A percentile compares a stretch with the other conserved stretches of the same genome.
phyloP scores from a whole-genome alignment of 1,140 invertebrate species.

The Vanessa tameamea region DNA sequence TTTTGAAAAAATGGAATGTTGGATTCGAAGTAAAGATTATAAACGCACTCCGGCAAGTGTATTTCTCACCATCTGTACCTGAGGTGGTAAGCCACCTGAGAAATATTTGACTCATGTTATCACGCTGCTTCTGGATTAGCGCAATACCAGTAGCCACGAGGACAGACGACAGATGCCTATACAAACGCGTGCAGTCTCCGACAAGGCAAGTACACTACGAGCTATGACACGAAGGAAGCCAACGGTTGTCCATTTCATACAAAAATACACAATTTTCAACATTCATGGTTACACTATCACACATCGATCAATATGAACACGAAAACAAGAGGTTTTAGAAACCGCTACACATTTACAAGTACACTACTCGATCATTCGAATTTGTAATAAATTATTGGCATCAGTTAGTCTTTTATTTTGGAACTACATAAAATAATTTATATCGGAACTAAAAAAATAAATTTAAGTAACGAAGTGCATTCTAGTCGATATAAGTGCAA shows the following conservation, averaged over 20 bases:
- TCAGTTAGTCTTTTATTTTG: not conserved
- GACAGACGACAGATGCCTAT: slow-evolving; percentile 19
- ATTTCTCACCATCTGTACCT: slow-evolving; percentile 32
- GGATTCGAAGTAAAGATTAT: not conserved
- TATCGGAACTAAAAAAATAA: not conserved
- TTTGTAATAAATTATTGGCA: not conserved
- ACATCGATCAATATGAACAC: slow-evolving; percentile 31
- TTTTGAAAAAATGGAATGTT: slow-evolving; percentile 25
- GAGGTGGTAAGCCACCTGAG: slow-evolving; percentile 27
- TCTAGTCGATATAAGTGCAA: not conserved
- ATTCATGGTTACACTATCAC: slow-evolving; percentile 35
- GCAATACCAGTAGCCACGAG: slow-evolving; percentile 20
- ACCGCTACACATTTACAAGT: slow-evolving; percentile 15
- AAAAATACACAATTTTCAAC: slow-evolving; percentile 46
- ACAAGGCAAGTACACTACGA: slow-evolving; percentile 53
- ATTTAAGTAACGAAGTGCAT: slow-evolving; percentile 4
- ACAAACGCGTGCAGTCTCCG: slow-evolving; percentile 50
- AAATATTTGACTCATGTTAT: slow-evolving; percentile 8
- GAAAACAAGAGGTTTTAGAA: slow-evolving; percentile 27
- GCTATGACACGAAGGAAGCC: slow-evolving; percentile 56
- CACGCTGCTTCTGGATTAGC: not conserved
- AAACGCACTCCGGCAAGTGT: slow-evolving; percentile 28
- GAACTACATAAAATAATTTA: not conserved
- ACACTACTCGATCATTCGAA: not conserved
- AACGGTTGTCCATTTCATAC: slow-evolving; percentile 51